Conservation (phyloP, 2,797 vertebrate genomes). For the Brachymystax lenok region DNA sequence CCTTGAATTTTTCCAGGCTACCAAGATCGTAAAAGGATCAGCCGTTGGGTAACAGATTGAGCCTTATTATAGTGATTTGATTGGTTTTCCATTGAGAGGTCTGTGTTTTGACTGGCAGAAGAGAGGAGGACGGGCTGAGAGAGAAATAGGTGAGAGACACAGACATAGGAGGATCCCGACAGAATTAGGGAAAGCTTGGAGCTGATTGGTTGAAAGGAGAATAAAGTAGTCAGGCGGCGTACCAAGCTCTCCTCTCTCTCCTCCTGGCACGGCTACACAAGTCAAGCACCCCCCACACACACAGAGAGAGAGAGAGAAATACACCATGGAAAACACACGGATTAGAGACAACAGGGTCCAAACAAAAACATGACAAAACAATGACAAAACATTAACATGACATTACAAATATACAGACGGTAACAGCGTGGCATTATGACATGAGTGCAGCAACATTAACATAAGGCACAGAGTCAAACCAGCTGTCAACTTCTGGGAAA, state of each 20-base stretch:
- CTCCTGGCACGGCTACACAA: conserved; percentile 85
- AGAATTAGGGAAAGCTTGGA: conserved; percentile 47
- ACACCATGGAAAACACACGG: conserved; percentile 75
- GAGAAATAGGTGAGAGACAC: conserved; percentile 14
- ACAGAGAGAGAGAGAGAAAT: conserved; percentile 44
- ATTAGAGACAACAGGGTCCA: conserved; percentile 59
- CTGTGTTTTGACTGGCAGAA: conserved; percentile 38
- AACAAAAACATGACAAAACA: conserved; percentile 15
- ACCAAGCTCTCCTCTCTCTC: conserved; percentile 88
- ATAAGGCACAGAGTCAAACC: not conserved
- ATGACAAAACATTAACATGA: conserved; percentile 25
- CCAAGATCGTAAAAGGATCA: conserved; percentile 36
- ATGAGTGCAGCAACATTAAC: conserved; percentile 2
- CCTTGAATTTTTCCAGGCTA: not conserved
- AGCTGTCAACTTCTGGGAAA: not conserved
- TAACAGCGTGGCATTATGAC: conserved; percentile 6
- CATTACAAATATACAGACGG: conserved; percentile 14
- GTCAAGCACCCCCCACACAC: conserved; percentile 61
- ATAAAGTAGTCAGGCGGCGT: conserved; percentile 74
- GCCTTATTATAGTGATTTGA: conserved; percentile 36
- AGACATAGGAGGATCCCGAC: conserved; percentile 24
- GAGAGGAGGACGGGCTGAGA: conserved; percentile 5
- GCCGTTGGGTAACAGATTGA: conserved; percentile 58
- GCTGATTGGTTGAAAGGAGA: conserved; percentile 50
- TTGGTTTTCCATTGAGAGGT: conserved; percentile 36